These are phyloP conservation scores for Psilanteris sp. DNA, from an alignment of 1,140 invertebrate species.

Conservation along the genomic window DNA sequence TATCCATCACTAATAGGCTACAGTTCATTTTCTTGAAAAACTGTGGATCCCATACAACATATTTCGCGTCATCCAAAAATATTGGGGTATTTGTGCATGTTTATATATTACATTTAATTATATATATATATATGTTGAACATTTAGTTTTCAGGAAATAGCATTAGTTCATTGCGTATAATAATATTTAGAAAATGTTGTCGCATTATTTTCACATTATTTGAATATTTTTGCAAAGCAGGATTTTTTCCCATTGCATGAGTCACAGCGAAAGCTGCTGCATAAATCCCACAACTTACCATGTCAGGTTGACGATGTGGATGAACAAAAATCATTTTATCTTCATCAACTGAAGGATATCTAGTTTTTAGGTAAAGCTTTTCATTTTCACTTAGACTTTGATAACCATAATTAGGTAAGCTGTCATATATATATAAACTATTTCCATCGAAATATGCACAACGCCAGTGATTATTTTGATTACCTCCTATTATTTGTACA, in stretches of 20 bases:
- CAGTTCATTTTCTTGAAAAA: too few relatives aligned
- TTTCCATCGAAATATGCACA: not conserved
- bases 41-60: too few relatives aligned
- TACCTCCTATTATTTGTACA: not conserved
- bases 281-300: conserved; percentile 2
- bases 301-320: not conserved
- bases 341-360: not conserved
- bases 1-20: too few relatives aligned
- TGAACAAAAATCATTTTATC: not conserved
- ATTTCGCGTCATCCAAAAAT: too few relatives aligned
- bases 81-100: too few relatives aligned
- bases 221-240: not conserved
- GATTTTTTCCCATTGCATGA: not conserved
- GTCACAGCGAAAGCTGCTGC: conserved; percentile 6
- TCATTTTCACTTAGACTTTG: not conserved
- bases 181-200: too few relatives aligned
- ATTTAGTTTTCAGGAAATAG: too few relatives aligned
- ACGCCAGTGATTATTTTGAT: not conserved
- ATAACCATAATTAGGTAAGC: not conserved
- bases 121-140: too few relatives aligned
- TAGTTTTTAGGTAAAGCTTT: not conserved
- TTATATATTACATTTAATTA: too few relatives aligned
- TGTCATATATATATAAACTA: not conserved
- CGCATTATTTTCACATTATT: too few relatives aligned
- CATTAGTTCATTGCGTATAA: too few relatives aligned